These are phyloP conservation scores for Sthenelais limicola DNA, from an alignment of 2,888 invertebrate genomes.

Conservation along the genomic window DNA sequence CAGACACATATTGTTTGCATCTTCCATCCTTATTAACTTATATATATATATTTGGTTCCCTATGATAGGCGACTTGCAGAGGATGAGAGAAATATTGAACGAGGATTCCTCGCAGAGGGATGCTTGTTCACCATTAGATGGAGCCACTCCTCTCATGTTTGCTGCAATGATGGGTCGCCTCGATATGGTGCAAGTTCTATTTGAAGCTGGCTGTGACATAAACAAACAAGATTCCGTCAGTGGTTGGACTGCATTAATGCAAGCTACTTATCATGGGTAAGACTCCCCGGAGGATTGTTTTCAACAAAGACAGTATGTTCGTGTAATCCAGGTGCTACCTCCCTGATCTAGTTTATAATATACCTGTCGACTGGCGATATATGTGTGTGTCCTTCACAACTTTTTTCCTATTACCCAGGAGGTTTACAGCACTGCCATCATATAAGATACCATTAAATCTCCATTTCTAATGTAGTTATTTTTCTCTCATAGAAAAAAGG, in stretches of 20 bases:
- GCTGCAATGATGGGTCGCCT: slow-evolving; percentile 72
- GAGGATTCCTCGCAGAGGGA: slow-evolving; percentile 66
- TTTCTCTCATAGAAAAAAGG: slow-evolving; percentile 64
- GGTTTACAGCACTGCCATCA: neutral
- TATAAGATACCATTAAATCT: no score
- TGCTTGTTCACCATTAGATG: slow-evolving; percentile 68
- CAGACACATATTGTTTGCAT: neutral
- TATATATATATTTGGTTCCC: neutral
- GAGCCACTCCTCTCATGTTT: slow-evolving; percentile 73
- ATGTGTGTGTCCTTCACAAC: no score
- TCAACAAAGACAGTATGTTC: neutral
- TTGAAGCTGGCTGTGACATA: slow-evolving; percentile 70
- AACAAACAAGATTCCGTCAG: slow-evolving; percentile 71
- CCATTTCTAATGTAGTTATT: no score
- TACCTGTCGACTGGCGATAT: no score
- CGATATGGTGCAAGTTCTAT: slow-evolving; percentile 69
- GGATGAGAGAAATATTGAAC: slow-evolving; percentile 66
- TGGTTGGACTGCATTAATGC: slow-evolving; percentile 74
- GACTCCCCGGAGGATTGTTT: slow-evolving; percentile 4
- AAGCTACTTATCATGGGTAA: slow-evolving; percentile 73
- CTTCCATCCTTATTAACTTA: neutral
- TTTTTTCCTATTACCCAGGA: neutral
- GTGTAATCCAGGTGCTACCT: no score
- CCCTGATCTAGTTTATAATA: no score
- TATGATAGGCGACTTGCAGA: slow-evolving; percentile 64